Conservation (phyloP, 2,113 vertebrate genomes). For the Ovibos moschatus region DNA sequence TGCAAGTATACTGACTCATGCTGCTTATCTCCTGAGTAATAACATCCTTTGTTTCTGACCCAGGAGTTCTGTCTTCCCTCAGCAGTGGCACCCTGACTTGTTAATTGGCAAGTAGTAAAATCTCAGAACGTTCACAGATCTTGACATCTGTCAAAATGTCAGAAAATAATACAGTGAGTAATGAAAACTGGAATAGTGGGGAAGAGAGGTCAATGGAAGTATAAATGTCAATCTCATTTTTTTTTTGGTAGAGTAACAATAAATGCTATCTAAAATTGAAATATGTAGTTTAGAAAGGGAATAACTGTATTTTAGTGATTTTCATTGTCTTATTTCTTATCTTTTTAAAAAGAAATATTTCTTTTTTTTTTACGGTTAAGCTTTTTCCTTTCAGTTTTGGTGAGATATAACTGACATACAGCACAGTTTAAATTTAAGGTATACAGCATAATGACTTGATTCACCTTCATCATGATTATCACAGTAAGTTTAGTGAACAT, state of each 20-base stretch:
- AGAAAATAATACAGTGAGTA: background rate
- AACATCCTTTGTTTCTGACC: background rate
- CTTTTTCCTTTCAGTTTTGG: background rate
- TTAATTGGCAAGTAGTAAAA: background rate
- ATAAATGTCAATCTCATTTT: background rate
- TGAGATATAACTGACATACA: background rate
- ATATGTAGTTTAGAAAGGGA: background rate
- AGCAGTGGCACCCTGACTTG: background rate
- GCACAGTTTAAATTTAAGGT: background rate
- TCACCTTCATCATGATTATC: background rate
- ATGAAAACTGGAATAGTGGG: background rate
- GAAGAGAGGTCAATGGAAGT: background rate
- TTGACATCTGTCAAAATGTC: background rate
- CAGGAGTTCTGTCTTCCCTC: background rate
- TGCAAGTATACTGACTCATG: background rate
- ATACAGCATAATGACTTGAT: background rate
- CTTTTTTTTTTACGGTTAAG: background rate
- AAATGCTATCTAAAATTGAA: background rate
- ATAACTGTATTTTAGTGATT: background rate
- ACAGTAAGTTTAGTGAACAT: background rate
- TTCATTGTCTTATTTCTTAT: background rate
- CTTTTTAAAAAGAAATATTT: background rate
- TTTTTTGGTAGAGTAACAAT: background rate
- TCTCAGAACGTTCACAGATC: background rate
- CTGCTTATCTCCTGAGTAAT: background rate